These are phyloP conservation scores for Crotalus viridis DNA, from an alignment of 2,113 vertebrate species.

Conservation along the genomic window DNA sequence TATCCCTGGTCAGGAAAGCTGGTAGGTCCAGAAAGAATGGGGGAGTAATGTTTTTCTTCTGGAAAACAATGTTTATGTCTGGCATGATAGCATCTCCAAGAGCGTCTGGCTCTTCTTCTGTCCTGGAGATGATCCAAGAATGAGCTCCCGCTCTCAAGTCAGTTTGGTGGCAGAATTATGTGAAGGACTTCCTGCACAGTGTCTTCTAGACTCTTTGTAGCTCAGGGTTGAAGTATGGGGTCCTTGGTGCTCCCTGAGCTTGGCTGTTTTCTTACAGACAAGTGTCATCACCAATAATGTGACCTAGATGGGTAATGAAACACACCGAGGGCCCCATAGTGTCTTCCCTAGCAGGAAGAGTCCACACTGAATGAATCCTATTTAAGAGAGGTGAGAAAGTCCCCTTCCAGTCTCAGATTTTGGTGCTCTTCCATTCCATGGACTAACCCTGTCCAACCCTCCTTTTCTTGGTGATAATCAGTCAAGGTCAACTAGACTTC, in stretches of 20 bases:
- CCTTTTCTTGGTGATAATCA: neutral
- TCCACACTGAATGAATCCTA: neutral
- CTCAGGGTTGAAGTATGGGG: neutral
- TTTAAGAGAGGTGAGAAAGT: neutral
- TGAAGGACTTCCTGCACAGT: neutral
- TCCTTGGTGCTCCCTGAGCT: neutral
- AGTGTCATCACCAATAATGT: neutral
- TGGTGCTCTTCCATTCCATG: neutral
- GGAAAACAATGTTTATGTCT: neutral
- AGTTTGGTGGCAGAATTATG: neutral
- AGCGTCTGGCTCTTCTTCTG: neutral
- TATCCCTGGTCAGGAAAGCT: neutral
- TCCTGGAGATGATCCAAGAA: neutral
- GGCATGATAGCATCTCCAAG: too few species aligned
- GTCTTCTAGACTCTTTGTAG: neutral
- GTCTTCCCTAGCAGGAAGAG: neutral
- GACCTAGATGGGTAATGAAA: neutral
- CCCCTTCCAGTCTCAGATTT: neutral
- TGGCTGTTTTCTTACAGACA: neutral
- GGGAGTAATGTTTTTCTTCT: neutral
- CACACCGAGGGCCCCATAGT: neutral
- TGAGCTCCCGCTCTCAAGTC: neutral
- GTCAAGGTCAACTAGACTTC: neutral
- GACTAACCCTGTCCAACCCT: neutral
- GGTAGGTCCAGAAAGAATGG: neutral